Percentiles rank a stretch among this genome's conserved stretches.
Evolutionary conservation across 2,113 vertebrate species (phyloP).

Genomic region (Bubo bubo): DNA sequence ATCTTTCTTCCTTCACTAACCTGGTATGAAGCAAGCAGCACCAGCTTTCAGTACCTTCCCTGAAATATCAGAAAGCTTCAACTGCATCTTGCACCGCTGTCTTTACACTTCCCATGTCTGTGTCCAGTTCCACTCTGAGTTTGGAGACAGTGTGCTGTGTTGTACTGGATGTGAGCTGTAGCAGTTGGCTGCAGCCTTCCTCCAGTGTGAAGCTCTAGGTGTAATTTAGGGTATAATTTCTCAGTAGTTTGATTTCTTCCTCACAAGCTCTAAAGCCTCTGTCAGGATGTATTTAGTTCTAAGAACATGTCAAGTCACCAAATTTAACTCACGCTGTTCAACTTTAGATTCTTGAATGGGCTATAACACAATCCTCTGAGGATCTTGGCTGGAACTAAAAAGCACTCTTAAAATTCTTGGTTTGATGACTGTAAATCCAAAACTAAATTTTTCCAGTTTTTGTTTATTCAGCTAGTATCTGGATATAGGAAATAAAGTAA

Average conservation of each 20-base stretch:
- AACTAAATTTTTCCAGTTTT: not conserved
- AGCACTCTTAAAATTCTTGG: not conserved
- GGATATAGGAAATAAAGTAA: not conserved
- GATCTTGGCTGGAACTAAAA: not conserved
- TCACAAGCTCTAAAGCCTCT: not conserved
- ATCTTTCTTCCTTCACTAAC: not conserved
- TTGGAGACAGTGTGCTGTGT: too few species aligned
- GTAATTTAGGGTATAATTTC: not conserved
- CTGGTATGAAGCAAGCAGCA: not conserved
- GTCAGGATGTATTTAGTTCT: not conserved
- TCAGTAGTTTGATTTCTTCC: not conserved
- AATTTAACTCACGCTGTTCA: not conserved
- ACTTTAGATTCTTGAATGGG: not conserved
- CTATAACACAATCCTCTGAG: not conserved
- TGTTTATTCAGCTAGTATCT: not conserved
- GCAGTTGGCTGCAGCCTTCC: not conserved
- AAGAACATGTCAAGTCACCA: not conserved
- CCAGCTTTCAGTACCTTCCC: not conserved
- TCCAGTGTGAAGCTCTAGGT: not conserved
- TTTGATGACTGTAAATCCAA: not conserved
- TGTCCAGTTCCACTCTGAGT: not conserved
- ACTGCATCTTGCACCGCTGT: not conserved
- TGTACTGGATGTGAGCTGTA: not conserved
- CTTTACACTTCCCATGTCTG: rapidly evolving
- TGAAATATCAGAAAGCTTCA: not conserved